These are phyloP conservation scores for Syngnathus floridae DNA, from an alignment of 2,113 vertebrate genomes.

Conservation along the genomic window DNA sequence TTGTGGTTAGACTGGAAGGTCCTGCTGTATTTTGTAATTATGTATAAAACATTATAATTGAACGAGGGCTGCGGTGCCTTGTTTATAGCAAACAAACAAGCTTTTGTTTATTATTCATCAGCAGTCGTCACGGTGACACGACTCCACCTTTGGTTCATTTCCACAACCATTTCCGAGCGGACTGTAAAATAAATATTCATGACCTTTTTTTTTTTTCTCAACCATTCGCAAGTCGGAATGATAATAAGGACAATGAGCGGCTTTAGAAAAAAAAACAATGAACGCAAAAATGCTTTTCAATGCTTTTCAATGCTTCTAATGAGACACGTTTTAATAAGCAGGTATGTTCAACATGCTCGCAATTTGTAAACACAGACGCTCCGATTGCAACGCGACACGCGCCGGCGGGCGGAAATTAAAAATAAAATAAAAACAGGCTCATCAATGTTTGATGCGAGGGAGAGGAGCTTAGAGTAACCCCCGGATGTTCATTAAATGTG, in stretches of 20 bases:
- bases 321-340: not conserved
- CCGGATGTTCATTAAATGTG: not conserved
- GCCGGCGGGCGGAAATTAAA: constrained; percentile 1
- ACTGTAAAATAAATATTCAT: constrained; percentile 1
- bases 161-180: not conserved
- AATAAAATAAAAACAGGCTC: constrained; percentile 1
- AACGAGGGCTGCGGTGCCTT: not conserved
- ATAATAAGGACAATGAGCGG: not conserved
- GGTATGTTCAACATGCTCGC: not conserved
- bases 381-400: not conserved
- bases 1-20: not conserved
- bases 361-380: not conserved
- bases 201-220: not conserved
- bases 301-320: not conserved
- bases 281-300: not conserved
- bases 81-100: not conserved
- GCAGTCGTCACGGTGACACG: not conserved
- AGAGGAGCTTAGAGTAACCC: not conserved
- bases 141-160: not conserved
- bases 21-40: not conserved
- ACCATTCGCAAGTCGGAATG: not conserved
- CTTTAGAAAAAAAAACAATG: not conserved
- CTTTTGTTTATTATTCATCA: constrained; percentile 1
- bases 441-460: not conserved
- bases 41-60: not conserved